Percentiles rank a stretch among this genome's conserved stretches.
These are phyloP conservation scores for Paradoxurus hermaphroditus DNA, from an alignment of 2,113 vertebrate genomes.

Conservation along the genomic window DNA sequence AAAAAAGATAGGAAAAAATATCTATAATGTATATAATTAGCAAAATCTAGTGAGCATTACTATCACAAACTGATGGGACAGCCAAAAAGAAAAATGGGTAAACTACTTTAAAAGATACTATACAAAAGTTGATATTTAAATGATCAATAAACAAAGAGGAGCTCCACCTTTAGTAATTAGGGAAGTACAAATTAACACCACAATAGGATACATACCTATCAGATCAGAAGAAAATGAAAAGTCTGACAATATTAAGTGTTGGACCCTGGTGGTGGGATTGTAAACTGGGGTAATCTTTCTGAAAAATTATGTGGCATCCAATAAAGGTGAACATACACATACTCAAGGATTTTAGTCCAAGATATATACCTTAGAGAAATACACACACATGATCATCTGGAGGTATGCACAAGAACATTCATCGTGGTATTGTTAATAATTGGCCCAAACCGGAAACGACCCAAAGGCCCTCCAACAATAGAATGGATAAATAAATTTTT, in stretches of 20 bases:
- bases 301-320: not conserved
- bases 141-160: not conserved
- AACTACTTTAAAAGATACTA: not conserved
- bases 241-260: not conserved
- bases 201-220: not conserved
- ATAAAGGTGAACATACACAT: not conserved
- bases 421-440: not conserved
- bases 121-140: not conserved
- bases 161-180: not conserved
- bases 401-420: not conserved
- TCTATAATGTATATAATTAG: not conserved
- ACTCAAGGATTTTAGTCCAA: not conserved
- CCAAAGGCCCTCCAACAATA: not conserved
- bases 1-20: not conserved
- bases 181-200: not conserved
- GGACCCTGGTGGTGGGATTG: not conserved
- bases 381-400: not conserved
- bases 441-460: not conserved
- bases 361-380: not conserved
- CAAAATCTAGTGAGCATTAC: not conserved
- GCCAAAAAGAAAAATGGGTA: not conserved
- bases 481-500: not conserved
- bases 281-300: not conserved
- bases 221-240: not conserved
- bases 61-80: not conserved